These are phyloP conservation scores for Spinibarbus caldwelli DNA, from an alignment of 2,797 vertebrate species.

Conservation along the genomic window DNA sequence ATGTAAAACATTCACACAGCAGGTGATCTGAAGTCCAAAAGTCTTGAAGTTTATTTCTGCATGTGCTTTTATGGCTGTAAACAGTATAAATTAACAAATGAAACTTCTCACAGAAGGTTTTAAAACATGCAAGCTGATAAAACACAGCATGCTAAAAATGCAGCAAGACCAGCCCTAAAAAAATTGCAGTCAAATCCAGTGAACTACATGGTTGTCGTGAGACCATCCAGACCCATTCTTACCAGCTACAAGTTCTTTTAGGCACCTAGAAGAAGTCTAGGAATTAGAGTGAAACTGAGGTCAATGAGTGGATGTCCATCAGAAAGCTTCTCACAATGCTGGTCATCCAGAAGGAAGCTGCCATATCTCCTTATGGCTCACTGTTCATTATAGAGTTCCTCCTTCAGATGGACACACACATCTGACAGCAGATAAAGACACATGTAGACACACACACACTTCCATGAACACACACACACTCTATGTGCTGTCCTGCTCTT, in stretches of 20 bases:
- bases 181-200: background rate
- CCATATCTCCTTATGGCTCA: background rate
- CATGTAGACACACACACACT: slow-evolving; percentile 7
- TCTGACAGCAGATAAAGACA: slow-evolving; percentile 24
- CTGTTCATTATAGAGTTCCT: slow-evolving; percentile 34
- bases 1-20: background rate
- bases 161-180: no score
- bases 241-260: background rate
- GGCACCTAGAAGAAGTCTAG: background rate
- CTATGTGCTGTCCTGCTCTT: slow-evolving; percentile 12
- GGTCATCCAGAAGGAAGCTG: slow-evolving; percentile 3
- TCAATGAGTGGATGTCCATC: background rate
- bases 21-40: background rate
- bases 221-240: background rate
- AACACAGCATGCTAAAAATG: background rate
- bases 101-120: no score
- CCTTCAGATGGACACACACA: slow-evolving; percentile 10
- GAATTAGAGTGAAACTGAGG: background rate
- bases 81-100: background rate
- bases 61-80: background rate
- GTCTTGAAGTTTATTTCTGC: background rate
- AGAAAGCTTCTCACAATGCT: background rate
- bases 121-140: no score
- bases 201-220: background rate
- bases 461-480: slow-evolving; percentile 10